Evolutionary conservation across 2,888 invertebrate species (phyloP).

Genomic region (Nephrocerus scutellatus): DNA sequence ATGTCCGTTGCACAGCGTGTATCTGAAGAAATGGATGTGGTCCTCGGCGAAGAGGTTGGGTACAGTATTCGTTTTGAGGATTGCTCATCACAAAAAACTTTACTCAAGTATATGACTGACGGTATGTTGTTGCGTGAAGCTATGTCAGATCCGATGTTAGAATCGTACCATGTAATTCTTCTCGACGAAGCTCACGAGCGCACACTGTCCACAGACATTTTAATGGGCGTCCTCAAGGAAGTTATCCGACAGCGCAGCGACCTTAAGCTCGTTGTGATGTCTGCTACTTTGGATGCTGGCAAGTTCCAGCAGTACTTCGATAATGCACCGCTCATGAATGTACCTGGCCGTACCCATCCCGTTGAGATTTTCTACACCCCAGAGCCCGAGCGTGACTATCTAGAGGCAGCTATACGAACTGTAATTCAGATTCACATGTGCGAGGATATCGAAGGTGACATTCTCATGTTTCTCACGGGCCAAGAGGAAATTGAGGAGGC

Average conservation of each 20-base stretch:
- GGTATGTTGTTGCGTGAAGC: slow-evolving; percentile 99
- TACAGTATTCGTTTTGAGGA: slow-evolving; percentile 99
- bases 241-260: slow-evolving; percentile 80
- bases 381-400: slow-evolving; percentile 94
- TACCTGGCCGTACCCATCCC: slow-evolving; percentile 92
- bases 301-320: slow-evolving; percentile 99
- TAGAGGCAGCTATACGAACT: slow-evolving; percentile 97
- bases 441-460: slow-evolving; percentile 85
- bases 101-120: slow-evolving; percentile 98
- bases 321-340: slow-evolving; percentile 96
- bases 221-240: slow-evolving; percentile 98
- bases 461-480: slow-evolving; percentile 83
- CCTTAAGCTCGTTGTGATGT: slow-evolving; percentile 97
- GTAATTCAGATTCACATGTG: slow-evolving; percentile 94
- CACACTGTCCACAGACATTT: slow-evolving; percentile 94
- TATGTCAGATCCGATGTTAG: slow-evolving; percentile 98
- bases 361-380: slow-evolving; percentile 99
- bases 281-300: slow-evolving; percentile 97
- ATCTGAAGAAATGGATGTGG: slow-evolving; percentile 99
- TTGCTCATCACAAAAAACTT: slow-evolving; percentile 88
- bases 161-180: slow-evolving; percentile 79
- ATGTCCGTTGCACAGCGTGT: slow-evolving; percentile 99
- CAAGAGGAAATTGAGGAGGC: slow-evolving; percentile 98
- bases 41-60: slow-evolving; percentile 84
- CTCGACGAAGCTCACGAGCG: slow-evolving; percentile 99